Evolutionary conservation across 2,888 invertebrate genomes (phyloP), one percentile per base, ranked within the genome.

Genomic region (Tinea pellionella): DNA sequence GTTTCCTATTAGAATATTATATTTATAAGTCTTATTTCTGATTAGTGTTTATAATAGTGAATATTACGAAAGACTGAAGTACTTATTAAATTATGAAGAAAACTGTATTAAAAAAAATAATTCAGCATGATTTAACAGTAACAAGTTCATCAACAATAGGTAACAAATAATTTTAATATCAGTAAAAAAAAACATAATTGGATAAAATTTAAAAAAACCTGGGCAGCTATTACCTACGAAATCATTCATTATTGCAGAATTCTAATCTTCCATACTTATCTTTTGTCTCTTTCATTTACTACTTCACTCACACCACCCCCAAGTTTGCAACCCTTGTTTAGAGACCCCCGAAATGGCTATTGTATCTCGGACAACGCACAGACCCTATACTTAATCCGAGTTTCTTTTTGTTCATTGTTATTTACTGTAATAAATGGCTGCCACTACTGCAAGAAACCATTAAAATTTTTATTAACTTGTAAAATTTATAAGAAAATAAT

Each of bases 301-400:
- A 19, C 56, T 68, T 65, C 71, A 62, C 64, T 70, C 67, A 63
- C 65, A 63, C 73, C 75, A 70, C 75, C 77, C 73, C 69, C 75
- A 66, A 12, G 24, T 32, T 57, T 32, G 30, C 66, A 65, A 64
- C 63, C 68, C 68, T 64, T 65, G 65, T 64, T 64, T 64, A 62
- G 64, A 62, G 15, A 16, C 65, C 66, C 66, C 66, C 66, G 66
- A 69, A 69, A 65, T 71, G 69, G 65, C 70, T 64, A 70, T 72
- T 73, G 69, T 74, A 65, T 65, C 66, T 57, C 15, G 57, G 57
- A 57, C 57, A 57, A 32, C 57, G 57, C 24, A 13, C 9, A 37
- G 37, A 37, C 37, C 37, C 37, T 37, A 6, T 37, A 37, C n/a
- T 9, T 37, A 12, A 12, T 37, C 37, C 9, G 9, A 9, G 37